Evolutionary conservation across 2,797 vertebrate species (phyloP), one percentile per base, ranked within the genome.

Genomic region (Craterocephalus amniculus): DNA sequence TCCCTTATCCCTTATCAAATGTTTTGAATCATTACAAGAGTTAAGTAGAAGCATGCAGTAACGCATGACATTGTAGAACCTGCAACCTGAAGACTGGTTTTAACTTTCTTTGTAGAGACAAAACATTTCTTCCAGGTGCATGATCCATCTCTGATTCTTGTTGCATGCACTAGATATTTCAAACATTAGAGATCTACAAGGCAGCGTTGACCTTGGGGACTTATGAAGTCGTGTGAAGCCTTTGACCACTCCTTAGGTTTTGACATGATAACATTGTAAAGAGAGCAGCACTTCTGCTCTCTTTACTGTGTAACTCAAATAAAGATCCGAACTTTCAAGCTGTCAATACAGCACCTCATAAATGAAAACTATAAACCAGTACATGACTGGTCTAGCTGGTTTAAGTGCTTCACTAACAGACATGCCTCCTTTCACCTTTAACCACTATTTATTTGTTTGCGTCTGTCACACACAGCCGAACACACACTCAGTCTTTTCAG

Each of bases 401-500:
- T 34, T 38, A 48, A 67, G 35, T 40, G 62, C 59, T 68, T 71
- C 14, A 57, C 63, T 27, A 34, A 66, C 35, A 43, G 58, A 68
- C 43, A 48, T 31, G 22, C 63, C 51, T 60, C 36, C 26, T 58
- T 67, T 68, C 26, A 67, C 72, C 57, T 75, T 60, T 31, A 1
- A 13, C 16, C 2, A 18, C 1, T 24, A 31, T 57, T 11, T 52
- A 3, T 32, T 32, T 32, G 7, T 36, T 51, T 45, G 6, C 6
- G 18, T 58, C n/a, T 20, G 10, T 45, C 61, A 36, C 45, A 59
- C 63, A 74, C 10, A 66, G 3, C 0, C 61, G 29, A 29, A 52
- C 40, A 61, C 51, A 55, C 59, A 57, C 51, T 64, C 20, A 40
- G 60, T 67, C 51, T 59, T 67, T 70, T 75, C 54, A 73, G 63